phyloP scores from a whole-genome alignment of 2,113 vertebrate species.

The Sylvietta virens region DNA sequence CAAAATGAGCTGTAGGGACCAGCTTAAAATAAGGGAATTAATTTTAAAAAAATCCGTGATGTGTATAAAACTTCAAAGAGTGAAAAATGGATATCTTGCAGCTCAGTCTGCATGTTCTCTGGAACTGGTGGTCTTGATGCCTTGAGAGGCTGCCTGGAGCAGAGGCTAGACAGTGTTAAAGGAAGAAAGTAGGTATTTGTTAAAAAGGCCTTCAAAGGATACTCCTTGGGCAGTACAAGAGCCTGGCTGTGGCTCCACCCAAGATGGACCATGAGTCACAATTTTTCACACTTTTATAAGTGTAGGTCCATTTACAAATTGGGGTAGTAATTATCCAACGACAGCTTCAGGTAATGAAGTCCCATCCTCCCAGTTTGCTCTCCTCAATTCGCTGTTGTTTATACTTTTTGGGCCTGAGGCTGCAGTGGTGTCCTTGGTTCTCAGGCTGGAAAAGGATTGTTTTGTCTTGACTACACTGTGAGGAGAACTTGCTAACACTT shows the following conservation, averaged over 20 bases:
- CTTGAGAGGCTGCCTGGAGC: neutral
- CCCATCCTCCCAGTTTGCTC: neutral
- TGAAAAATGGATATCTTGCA: neutral
- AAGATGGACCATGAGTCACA: accelerated
- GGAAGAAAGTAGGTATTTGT: neutral
- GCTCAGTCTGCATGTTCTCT: neutral
- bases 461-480: neutral
- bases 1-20: neutral
- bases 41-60: neutral
- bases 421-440: neutral
- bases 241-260: accelerated
- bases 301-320: neutral
- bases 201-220: neutral
- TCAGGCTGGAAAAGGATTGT: neutral
- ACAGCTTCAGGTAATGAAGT: neutral
- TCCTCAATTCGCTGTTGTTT: neutral
- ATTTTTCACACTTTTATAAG: neutral
- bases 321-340: no score
- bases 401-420: neutral
- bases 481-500: neutral
- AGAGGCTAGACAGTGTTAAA: neutral
- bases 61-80: neutral
- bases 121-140: neutral
- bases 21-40: neutral
- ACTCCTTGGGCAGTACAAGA: neutral